Evolutionary conservation across 2,113 vertebrate species (phyloP).

Genomic region (Xenopus laevis): DNA sequence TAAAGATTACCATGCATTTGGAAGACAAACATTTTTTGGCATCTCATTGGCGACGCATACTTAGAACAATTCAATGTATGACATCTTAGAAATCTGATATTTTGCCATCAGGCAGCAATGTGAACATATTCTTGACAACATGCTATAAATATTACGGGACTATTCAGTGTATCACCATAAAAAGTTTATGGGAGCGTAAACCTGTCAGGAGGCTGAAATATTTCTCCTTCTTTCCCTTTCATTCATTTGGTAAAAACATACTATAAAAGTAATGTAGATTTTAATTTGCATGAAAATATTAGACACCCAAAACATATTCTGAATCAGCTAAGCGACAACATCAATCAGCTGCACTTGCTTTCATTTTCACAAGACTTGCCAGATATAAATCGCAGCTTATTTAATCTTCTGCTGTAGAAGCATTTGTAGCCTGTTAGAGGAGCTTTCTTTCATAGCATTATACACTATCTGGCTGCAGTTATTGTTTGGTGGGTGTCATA

Average conservation of each 20-base stretch:
- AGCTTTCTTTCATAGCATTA: neutral
- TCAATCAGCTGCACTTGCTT: conserved; percentile 9
- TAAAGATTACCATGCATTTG: too few relatives aligned
- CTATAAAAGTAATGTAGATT: conserved; percentile 14
- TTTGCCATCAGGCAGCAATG: neutral
- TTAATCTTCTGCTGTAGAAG: neutral
- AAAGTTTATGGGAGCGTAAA: conserved; percentile 23
- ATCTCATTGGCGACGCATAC: too few relatives aligned
- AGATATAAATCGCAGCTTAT: conserved; percentile 17
- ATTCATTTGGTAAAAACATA: conserved; percentile 33
- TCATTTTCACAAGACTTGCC: neutral
- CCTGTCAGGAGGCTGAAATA: conserved; percentile 15
- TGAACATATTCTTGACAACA: conserved; percentile 14
- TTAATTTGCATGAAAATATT: conserved; percentile 27
- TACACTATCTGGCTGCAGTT: conserved; percentile 2
- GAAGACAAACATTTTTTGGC: too few relatives aligned
- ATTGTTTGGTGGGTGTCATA: conserved; percentile 14
- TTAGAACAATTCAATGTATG: too few relatives aligned
- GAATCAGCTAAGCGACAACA: neutral
- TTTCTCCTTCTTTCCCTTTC: conserved; percentile 10
- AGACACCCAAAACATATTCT: neutral
- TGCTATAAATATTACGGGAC: conserved; percentile 24
- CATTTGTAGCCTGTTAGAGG: neutral
- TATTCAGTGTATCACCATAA: conserved; percentile 30
- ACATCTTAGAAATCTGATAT: too few relatives aligned